phyloP scores from a whole-genome alignment of 2,888 invertebrate species.

The Zaprionus bogoriensis region DNA sequence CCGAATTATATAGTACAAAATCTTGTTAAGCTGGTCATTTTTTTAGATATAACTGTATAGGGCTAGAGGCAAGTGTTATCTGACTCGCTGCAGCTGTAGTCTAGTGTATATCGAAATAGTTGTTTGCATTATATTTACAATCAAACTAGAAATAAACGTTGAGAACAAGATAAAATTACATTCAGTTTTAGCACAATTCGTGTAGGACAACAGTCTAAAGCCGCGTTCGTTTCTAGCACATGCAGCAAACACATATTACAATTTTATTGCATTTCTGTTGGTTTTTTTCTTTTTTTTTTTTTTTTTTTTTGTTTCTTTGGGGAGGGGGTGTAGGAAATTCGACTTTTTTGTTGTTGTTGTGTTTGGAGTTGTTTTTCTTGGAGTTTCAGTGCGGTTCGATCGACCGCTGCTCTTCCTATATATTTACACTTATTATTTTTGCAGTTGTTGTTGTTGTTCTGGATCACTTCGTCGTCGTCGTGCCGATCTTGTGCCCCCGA shows the following conservation, averaged over 20 bases:
- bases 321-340: no score
- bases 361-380: slow-evolving; percentile 17
- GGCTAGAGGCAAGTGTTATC: no score
- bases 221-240: slow-evolving; percentile 26
- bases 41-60: background rate
- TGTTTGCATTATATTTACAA: slow-evolving; percentile 39
- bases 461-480: slow-evolving; percentile 18
- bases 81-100: no score
- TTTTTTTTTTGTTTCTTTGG: slow-evolving; percentile 4
- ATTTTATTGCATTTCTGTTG: slow-evolving; percentile 34
- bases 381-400: slow-evolving; percentile 11
- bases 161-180: slow-evolving; percentile 37
- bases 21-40: background rate
- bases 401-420: slow-evolving; percentile 31
- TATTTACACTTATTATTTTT: slow-evolving; percentile 34
- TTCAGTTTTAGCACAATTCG: slow-evolving; percentile 25
- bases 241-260: slow-evolving; percentile 42
- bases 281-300: background rate
- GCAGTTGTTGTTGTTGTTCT: background rate
- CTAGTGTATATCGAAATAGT: slow-evolving; percentile 11
- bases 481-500: slow-evolving; percentile 7
- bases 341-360: slow-evolving; percentile 16
- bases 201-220: slow-evolving; percentile 39
- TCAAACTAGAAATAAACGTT: slow-evolving; percentile 30
- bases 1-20: background rate